Base-by-base conservation (phyloP, 2,888 invertebrate species). In the Heliconius ismenius region DNA sequence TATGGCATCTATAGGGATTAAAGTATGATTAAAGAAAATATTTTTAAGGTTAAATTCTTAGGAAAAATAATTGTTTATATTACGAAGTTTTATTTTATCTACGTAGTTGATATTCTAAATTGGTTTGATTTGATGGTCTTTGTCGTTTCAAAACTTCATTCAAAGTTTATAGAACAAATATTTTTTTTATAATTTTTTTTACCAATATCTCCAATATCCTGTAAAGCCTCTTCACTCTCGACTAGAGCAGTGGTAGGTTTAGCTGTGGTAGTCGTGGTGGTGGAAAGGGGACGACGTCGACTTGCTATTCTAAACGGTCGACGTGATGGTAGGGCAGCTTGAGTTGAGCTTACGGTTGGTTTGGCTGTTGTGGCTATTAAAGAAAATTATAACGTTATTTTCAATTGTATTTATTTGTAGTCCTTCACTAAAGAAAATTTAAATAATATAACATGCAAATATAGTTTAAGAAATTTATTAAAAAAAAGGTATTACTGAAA, bases 191-290 rank as follows among this genome's bases (percentile, higher is more conserved):
- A 65, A 24, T 28, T 54, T 58, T 21, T 36, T 83, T 75, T 82
- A 92, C 92, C 92, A 28, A 85, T 89, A 79, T 93, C 91, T 4
- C 89, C 91, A 74, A 91, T 87, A 72, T 92, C 83, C 79, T 91
- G 91, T 26, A 93, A 82, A 1, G 86, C 88, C 81, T 94, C 93
- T 54, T 92, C 92, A 77, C 90, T 91, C 18, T 88, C 88, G 11
- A 85, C 75, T 36, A 80, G 76, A 10, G 74, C 76, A 4, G 87
- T 86, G 28, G 88, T 86, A 6, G 86, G 79, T 0, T 84, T 84
- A 2, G 86, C 83, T 0, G 85, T 81, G 11, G 84, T 85, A 1
- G 85, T 82, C 21, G 84, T 82, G 21, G 83, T 83, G 21, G 81
- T 80, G 11, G 81, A 65, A 1, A 82, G 64, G 0, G 86, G 86